A percentile compares a stretch with the other conserved stretches of the same genome.
phyloP scores from a whole-genome alignment of 2,797 vertebrate species.

The Phaenicophaeus curvirostris region DNA sequence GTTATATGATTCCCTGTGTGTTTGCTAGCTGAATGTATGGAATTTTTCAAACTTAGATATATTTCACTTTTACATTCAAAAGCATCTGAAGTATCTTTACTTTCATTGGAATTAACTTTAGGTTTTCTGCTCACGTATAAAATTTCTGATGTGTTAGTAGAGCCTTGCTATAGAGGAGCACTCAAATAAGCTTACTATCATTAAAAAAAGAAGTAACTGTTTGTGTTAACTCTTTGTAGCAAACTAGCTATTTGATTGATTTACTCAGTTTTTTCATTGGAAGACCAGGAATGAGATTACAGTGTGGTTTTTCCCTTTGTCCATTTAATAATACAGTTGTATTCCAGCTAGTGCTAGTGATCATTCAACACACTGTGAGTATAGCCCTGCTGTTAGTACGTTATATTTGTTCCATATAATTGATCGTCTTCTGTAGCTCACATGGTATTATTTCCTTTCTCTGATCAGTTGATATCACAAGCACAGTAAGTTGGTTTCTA shows the following conservation, averaged over 20 bases:
- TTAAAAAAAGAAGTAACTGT: neutral
- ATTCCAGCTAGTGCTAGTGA: neutral
- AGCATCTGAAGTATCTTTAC: neutral
- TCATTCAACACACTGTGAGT: neutral
- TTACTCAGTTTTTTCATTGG: neutral
- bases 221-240: neutral
- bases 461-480: neutral
- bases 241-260: neutral
- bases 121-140: neutral
- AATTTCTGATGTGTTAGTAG: neutral
- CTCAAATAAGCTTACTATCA: neutral
- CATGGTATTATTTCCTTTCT: neutral
- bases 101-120: neutral
- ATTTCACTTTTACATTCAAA: neutral
- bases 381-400: neutral
- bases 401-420: neutral
- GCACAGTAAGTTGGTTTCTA: neutral
- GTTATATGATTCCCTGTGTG: neutral
- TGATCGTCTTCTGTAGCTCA: neutral
- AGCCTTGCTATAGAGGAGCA: neutral
- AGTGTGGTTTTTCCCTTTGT: neutral
- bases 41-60: neutral
- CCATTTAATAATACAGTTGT: neutral
- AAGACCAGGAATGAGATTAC: neutral
- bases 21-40: neutral